These are phyloP conservation scores for Loris lydekkerianus DNA, from an alignment of 2,797 vertebrate genomes.

Conservation along the genomic window DNA sequence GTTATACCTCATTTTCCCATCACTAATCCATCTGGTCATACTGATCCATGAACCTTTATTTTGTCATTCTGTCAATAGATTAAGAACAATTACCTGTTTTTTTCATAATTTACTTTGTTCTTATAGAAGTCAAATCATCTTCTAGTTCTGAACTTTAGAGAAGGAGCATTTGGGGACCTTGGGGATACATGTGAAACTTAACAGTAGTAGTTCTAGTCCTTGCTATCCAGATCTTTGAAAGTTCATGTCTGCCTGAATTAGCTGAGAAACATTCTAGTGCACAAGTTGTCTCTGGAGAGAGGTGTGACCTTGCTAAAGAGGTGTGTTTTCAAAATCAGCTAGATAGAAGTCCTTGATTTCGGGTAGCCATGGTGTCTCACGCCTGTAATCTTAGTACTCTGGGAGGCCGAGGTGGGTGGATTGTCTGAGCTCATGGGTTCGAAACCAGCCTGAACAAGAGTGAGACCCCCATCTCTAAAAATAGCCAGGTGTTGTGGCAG, in stretches of 20 bases:
- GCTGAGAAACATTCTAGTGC: neutral
- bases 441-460: too few species aligned
- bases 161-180: neutral
- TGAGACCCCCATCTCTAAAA: too few species aligned
- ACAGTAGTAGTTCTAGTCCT: neutral
- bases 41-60: neutral
- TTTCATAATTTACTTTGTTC: neutral
- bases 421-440: too few species aligned
- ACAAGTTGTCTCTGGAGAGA: neutral
- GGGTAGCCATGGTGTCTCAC: too few species aligned
- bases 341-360: neutral
- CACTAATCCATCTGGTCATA: neutral
- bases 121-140: neutral
- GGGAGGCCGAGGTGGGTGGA: too few species aligned
- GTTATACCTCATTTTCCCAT: neutral
- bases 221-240: slow-evolving; percentile 4
- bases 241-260: neutral
- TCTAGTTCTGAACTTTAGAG: neutral
- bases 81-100: neutral
- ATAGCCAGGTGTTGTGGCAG: too few species aligned
- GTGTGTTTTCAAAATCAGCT: slow-evolving; percentile 13
- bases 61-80: neutral
- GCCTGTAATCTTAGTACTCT: too few species aligned
- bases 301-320: neutral
- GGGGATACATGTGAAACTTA: neutral